These are phyloP conservation scores for Monoplex corrugatus DNA, from an alignment of 2,888 invertebrate genomes.

Conservation along the genomic window DNA sequence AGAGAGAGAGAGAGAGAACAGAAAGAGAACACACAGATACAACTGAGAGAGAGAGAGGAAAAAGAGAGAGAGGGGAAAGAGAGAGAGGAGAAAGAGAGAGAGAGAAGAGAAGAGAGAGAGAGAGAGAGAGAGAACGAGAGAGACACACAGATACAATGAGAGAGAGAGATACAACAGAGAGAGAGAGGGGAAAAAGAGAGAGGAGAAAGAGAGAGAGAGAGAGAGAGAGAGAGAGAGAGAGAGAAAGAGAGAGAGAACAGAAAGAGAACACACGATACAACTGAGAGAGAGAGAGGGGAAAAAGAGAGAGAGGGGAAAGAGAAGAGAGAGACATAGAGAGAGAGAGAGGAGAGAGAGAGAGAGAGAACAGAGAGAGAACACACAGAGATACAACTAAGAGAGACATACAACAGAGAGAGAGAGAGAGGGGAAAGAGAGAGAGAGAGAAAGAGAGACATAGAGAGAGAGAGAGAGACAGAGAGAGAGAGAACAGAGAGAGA, in stretches of 20 bases:
- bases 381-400: too few relatives aligned
- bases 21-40: constrained; percentile 24
- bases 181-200: background rate
- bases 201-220: constrained; percentile 29
- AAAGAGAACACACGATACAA: too few relatives aligned
- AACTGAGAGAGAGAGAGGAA: constrained; percentile 24
- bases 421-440: constrained; percentile 5
- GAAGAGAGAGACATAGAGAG: background rate
- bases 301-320: background rate
- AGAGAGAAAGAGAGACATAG: constrained; percentile 11
- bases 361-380: background rate
- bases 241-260: constrained; percentile 5
- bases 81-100: too few relatives aligned
- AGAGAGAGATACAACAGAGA: too few relatives aligned
- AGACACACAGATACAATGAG: too few relatives aligned
- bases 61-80: too few relatives aligned
- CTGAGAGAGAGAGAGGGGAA: background rate
- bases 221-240: background rate
- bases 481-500: background rate
- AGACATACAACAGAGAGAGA: too few relatives aligned
- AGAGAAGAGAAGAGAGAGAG: background rate
- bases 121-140: constrained; percentile 15
- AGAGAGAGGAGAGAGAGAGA: constrained; percentile 41
- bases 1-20: background rate
- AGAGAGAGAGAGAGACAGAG: too few relatives aligned